Base-by-base conservation (phyloP, 2,888 invertebrate species). In the Apotomis betuletana region DNA sequence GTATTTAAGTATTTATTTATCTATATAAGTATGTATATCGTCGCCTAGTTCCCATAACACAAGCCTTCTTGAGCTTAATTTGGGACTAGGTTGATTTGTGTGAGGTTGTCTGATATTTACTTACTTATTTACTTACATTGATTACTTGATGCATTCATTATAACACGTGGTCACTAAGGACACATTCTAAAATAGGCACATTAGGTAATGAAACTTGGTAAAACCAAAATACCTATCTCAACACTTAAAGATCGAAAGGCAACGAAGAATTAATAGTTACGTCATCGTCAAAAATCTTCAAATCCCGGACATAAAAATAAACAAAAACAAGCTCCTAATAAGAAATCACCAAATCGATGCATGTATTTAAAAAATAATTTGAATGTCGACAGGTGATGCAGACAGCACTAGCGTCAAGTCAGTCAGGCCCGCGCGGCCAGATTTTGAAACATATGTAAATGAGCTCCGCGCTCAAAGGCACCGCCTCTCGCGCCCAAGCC, bases 361-460 rank as follows among this genome's bases (percentile, higher is more conserved):
- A 74, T 74, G 72, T 74, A 76, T 74, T 75, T 76, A 71, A 76
- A 27, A 77, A 76, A 75, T 74, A 77, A 78, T 77, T 78, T 75
- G 77, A 78, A 77, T 83, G 79, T 86, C 83, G 84, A 86, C 83
- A 83, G 80, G 81, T 83, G 80, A 78, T 76, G 76, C 64, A 75
- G 80, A 80, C 85, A 86, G 80, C 86, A 86, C 85, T 87, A 86
- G 80, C 75, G 77, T 80, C 79, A 78, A 84, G 82, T 80, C 83
- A 81, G 80, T 82, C 80, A 81, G 83, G 80, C 77, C 70, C 78
- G 82, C 80, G 80, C 85, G 83, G 85, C 81, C 87, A 86, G 87
- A 87, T 89, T 90, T 90, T 88, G 87, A 86, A 90, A 89, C 87
- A 84, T 88, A 90, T 91, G 90, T 87, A 90, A 91, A 91, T 90